phyloP scores from a whole-genome alignment of 2,888 invertebrate genomes.

The Neoscelio sp. region DNA sequence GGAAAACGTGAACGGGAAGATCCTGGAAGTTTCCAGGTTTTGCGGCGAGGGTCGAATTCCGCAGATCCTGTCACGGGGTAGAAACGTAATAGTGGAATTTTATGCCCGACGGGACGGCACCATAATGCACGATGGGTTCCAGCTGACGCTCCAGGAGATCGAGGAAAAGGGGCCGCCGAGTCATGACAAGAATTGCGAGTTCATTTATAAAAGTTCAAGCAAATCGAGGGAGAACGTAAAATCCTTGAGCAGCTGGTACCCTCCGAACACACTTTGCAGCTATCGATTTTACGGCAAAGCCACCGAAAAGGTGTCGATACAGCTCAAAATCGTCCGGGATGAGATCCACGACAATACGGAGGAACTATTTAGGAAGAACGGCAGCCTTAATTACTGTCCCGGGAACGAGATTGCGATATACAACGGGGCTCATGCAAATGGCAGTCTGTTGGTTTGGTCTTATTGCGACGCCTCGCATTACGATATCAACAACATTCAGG shows the following conservation, averaged over 20 bases:
- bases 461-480: conserved; percentile 77
- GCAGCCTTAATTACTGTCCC: conserved; percentile 72
- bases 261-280: conserved; percentile 75
- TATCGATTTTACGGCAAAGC: conserved; percentile 75
- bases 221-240: conserved; percentile 72
- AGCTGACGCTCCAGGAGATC: conserved; percentile 75
- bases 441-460: conserved; percentile 76
- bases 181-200: conserved; percentile 73
- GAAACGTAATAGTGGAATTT: conserved; percentile 76
- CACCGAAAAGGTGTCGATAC: conserved; percentile 73
- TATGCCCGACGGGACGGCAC: conserved; percentile 76
- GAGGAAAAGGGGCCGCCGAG: conserved; percentile 41
- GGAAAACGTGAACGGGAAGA: conserved; percentile 75
- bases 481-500: conserved; percentile 78
- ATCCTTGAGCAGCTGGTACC: conserved; percentile 77
- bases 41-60: conserved; percentile 77
- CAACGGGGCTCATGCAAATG: conserved; percentile 74
- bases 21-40: conserved; percentile 76
- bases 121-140: conserved; percentile 78
- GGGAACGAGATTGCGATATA: conserved; percentile 78
- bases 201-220: conserved; percentile 73
- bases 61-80: conserved; percentile 75
- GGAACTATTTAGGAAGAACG: conserved; percentile 63
- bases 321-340: conserved; percentile 75
- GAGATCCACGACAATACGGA: conserved; percentile 61